Conservation (phyloP, 2,113 vertebrate species). For the Xenopus laevis region DNA sequence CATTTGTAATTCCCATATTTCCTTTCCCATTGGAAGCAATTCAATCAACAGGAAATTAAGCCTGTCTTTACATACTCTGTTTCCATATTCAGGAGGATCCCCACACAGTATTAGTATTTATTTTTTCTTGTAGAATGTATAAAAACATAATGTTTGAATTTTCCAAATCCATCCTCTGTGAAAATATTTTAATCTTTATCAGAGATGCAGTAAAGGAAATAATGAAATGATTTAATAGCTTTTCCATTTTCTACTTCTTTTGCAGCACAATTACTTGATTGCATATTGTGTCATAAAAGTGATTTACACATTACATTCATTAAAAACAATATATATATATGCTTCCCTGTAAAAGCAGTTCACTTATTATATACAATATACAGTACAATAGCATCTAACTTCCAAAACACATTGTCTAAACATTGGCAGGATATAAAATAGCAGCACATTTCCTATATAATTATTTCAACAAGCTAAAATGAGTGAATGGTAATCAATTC, state of each 20-base stretch:
- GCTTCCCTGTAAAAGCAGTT: conserved; percentile 22
- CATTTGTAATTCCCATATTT: too few species aligned
- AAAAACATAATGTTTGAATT: too few species aligned
- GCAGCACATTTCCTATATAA: conserved; percentile 19
- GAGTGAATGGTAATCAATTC: background rate
- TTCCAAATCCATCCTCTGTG: background rate
- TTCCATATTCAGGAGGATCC: too few species aligned
- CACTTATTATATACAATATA: conserved; percentile 36
- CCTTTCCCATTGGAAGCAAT: too few species aligned
- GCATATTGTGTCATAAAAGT: conserved; percentile 31
- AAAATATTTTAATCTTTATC: background rate
- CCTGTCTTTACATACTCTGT: too few species aligned
- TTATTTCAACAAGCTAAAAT: background rate
- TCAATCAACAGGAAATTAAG: too few species aligned
- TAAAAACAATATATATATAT: conserved; percentile 16
- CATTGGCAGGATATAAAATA: conserved; percentile 28
- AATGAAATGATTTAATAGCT: conserved; percentile 12
- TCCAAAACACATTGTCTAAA: conserved; percentile 9
- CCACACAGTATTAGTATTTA: too few species aligned
- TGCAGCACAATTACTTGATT: conserved; percentile 29
- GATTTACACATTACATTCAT: conserved; percentile 29
- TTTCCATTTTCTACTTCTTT: conserved; percentile 28
- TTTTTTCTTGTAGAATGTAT: too few species aligned
- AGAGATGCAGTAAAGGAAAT: background rate
- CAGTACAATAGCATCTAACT: conserved; percentile 14